Evolutionary conservation across 2,797 vertebrate genomes (phyloP).

Genomic region (Meda fulgida): DNA sequence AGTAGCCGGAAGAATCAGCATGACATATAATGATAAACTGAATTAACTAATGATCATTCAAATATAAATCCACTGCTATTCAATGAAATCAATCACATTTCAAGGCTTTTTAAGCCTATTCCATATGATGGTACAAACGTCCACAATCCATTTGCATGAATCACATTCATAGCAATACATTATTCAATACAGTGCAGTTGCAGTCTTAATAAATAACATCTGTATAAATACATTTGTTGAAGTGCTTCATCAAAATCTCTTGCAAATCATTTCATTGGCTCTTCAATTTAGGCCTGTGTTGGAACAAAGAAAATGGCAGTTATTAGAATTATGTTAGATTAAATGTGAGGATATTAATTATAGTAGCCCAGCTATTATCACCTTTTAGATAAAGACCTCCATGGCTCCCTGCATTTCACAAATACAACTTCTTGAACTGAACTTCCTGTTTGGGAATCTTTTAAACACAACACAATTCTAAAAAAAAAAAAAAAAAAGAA

Average conservation of each 20-base stretch:
- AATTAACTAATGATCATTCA: not conserved
- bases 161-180: conserved; percentile 22
- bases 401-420: conserved; percentile 75
- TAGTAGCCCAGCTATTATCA: conserved; percentile 25
- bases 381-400: conserved; percentile 70
- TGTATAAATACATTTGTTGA: conserved; percentile 47
- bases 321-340: not conserved
- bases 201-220: conserved; percentile 52
- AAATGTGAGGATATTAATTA: not conserved
- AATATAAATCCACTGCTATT: not conserved
- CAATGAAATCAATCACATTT: conserved; percentile 15
- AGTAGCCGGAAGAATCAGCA: not conserved
- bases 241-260: conserved; percentile 38
- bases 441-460: conserved; percentile 64
- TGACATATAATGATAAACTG: not conserved
- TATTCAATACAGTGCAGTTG: conserved; percentile 21
- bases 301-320: not conserved
- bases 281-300: conserved; percentile 19
- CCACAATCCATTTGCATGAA: conserved; percentile 24
- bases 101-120: conserved; percentile 11
- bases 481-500: not conserved
- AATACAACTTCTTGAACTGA: conserved; percentile 73
- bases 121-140: not conserved
- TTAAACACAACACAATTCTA: conserved; percentile 78
- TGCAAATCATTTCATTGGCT: conserved; percentile 13